Base-by-base conservation (phyloP, 1,140 invertebrate genomes). In the Drosophila watanabei region DNA sequence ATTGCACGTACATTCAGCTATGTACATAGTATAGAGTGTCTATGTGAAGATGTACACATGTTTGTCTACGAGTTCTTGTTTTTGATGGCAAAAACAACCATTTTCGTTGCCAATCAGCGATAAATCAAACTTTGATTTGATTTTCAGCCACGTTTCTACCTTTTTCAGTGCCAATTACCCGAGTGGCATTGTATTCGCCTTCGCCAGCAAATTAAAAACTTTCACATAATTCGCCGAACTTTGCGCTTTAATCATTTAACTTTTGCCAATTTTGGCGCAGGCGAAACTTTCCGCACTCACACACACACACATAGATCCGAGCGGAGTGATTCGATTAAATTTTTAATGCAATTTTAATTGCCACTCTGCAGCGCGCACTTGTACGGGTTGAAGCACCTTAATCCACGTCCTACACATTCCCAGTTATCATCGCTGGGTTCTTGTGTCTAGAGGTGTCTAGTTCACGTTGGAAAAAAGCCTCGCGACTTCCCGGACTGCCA, bases 281-380 rank as follows among this genome's bases (percentile, higher is more conserved):
- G 30, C n/a, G 14, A 33, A 75, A 76, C 70, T 76, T 75, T 76
- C 20, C n/a, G 39, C 73, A 63, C 58, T 32, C 57, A 52, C 51
- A 60, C 37, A 62, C 48, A 66, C 69, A 33, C 16, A 52, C 49
- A 68, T 43, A 64, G 32, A 69, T 39, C 20, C 20, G 18, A 2
- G 33, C 32, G 52, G 35, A 37, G 54, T 24, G 56, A 77, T 77
- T 60, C 51, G 56, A 57, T 80, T 86, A 45, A 72, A 79, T 72
- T 45, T 75, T 48, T 80, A 87, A 88, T 84, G 82, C 68, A 79
- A 79, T 86, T 86, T 84, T 75, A 60, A 52, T 60, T 78, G 41
- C 72, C 49, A 56, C 39, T 79, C 54, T 64, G 43, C 9, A 41
- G 58, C 37, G 62, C 73, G 79, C 83, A 86, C 69, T 86, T 87